Evolutionary conservation across 2,113 vertebrate genomes (phyloP).

Genomic region (Leucopsar rothschildi): DNA sequence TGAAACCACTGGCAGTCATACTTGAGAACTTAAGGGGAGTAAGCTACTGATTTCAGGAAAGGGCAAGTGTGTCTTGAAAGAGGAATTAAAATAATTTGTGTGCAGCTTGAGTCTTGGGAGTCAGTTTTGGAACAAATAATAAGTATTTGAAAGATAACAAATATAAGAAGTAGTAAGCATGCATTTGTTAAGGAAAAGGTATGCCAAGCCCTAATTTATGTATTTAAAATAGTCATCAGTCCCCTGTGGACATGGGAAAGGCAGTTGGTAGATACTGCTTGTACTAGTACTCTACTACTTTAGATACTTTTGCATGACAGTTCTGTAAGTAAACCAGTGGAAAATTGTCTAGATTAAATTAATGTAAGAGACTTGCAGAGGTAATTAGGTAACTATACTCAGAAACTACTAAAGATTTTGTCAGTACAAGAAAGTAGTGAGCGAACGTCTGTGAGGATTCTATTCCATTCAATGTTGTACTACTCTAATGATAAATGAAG

Average conservation of each 20-base stretch:
- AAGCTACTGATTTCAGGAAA: not conserved
- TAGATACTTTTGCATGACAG: not conserved
- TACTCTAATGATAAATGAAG: not conserved
- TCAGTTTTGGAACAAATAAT: not conserved
- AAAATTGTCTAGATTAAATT: not conserved
- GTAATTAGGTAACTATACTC: not conserved
- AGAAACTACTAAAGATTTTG: not conserved
- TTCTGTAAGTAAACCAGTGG: not conserved
- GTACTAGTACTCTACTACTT: not conserved
- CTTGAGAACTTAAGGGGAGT: not conserved
- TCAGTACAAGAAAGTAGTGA: not conserved
- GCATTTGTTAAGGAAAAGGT: not conserved
- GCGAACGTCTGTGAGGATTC: not conserved
- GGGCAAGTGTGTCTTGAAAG: not conserved
- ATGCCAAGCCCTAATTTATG: not conserved
- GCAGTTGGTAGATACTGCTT: not conserved
- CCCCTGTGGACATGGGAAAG: not conserved
- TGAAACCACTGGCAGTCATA: not conserved
- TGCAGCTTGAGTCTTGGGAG: not conserved
- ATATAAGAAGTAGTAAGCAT: not conserved
- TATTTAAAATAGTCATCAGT: not conserved
- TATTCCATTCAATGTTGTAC: not conserved
- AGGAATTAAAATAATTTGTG: not conserved
- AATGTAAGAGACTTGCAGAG: not conserved
- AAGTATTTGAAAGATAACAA: not conserved